Evolutionary conservation across 2,888 invertebrate genomes (phyloP).

Genomic region (Xanthorhoe spadicearia): DNA sequence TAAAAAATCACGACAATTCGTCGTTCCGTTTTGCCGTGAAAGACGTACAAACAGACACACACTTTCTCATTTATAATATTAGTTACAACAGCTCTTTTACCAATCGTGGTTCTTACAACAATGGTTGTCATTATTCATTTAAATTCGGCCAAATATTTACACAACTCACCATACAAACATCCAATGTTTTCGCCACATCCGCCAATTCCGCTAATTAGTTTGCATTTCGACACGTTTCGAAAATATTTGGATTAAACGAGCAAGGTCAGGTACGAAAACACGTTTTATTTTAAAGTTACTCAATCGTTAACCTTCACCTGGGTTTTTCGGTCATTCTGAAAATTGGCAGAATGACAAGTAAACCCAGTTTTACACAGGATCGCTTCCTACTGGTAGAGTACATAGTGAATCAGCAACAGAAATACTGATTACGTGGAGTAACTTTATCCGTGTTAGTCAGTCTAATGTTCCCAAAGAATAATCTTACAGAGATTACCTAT

Average conservation of each 20-base stretch:
- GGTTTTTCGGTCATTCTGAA: slow-evolving; percentile 53
- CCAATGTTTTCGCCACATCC: slow-evolving; percentile 32
- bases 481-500: too few relatives aligned
- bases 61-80: too few relatives aligned
- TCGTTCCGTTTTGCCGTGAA: too few relatives aligned
- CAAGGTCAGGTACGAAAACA: slow-evolving; percentile 40
- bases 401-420: slow-evolving; percentile 7
- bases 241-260: slow-evolving; percentile 41
- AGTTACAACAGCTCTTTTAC: neutral
- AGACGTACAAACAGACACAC: too few relatives aligned
- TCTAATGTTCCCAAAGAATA: neutral
- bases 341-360: slow-evolving; percentile 62
- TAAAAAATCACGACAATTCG: too few relatives aligned
- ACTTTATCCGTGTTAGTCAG: neutral
- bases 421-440: neutral
- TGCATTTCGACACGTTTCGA: slow-evolving; percentile 33
- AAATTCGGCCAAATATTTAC: slow-evolving; percentile 30
- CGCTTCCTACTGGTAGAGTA: slow-evolving; percentile 18
- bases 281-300: slow-evolving; percentile 48
- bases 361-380: slow-evolving; percentile 29
- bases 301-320: slow-evolving; percentile 61
- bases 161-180: slow-evolving; percentile 23
- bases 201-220: slow-evolving; percentile 36
- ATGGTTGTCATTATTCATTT: slow-evolving; percentile 14
- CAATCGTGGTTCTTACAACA: slow-evolving; percentile 8